Evolutionary conservation across 2,113 vertebrate species (phyloP).

Genomic region (Pavo muticus): DNA sequence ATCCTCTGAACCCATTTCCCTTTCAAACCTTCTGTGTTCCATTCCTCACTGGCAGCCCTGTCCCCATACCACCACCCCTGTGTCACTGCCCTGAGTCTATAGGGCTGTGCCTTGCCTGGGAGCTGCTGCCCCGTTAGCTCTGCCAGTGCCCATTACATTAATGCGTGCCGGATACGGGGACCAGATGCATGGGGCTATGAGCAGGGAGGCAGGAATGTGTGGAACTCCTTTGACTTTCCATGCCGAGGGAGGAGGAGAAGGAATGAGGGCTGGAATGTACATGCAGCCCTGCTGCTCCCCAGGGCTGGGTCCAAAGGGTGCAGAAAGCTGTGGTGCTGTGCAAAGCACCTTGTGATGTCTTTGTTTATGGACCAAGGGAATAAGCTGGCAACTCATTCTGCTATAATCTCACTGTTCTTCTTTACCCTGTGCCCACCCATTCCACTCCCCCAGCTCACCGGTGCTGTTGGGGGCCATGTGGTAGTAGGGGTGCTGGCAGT

Average conservation of each 20-base stretch:
- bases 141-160: neutral
- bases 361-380: neutral
- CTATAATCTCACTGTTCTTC: neutral
- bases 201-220: slow-evolving; percentile 22
- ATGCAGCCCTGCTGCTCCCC: neutral
- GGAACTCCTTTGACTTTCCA: slow-evolving; percentile 28
- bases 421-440: neutral
- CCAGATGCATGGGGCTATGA: neutral
- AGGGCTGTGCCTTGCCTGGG: neutral
- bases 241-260: neutral
- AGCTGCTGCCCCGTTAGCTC: neutral
- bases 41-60: neutral
- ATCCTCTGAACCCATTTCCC: neutral
- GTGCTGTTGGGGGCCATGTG: slow-evolving; percentile 79
- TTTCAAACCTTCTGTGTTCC: neutral
- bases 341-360: neutral
- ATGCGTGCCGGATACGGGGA: neutral
- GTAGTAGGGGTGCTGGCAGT: slow-evolving; percentile 81
- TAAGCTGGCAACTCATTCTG: neutral
- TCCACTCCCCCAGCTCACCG: slow-evolving; percentile 72
- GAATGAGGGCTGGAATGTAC: neutral
- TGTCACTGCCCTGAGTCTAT: neutral
- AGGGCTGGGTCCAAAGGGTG: neutral
- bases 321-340: neutral
- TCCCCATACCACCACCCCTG: neutral